A percentile compares a stretch with the other conserved stretches of the same genome.
phyloP scores from a whole-genome alignment of 2,797 vertebrate genomes.

The Helicolenus hilgendorfi region DNA sequence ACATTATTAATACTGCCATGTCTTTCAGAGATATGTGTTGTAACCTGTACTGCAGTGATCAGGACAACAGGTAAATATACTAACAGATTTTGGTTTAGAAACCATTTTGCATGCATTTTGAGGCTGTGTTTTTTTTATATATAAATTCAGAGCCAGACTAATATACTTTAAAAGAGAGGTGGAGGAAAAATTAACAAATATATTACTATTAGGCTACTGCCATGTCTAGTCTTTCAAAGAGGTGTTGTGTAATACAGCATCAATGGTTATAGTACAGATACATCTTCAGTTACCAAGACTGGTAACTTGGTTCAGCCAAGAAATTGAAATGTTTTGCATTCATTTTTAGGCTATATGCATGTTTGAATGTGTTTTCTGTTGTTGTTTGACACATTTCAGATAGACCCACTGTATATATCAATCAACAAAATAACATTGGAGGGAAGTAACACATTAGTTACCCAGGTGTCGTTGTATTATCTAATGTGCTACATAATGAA shows the following conservation, averaged over 20 bases:
- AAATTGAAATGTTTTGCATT: neutral
- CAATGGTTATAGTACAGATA: neutral
- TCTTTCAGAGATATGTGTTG: neutral
- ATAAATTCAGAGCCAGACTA: neutral
- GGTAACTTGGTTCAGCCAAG: neutral
- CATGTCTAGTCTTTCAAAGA: neutral
- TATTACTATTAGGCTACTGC: neutral
- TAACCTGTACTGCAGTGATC: neutral
- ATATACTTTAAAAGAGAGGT: neutral
- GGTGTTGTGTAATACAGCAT: neutral
- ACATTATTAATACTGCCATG: neutral
- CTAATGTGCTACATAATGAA: neutral
- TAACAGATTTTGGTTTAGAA: neutral
- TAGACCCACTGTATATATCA: neutral
- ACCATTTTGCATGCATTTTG: neutral
- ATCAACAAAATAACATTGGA: neutral
- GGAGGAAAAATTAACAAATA: neutral
- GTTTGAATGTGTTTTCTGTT: neutral
- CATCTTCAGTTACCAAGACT: neutral
- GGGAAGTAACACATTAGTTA: neutral
- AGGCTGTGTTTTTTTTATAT: neutral
- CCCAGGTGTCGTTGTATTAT: neutral
- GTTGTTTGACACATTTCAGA: neutral
- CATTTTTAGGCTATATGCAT: neutral
- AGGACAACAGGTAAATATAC: neutral